These are phyloP conservation scores for Rhynchophorus ferrugineus DNA, from an alignment of 1,140 invertebrate genomes.

Conservation along the genomic window DNA sequence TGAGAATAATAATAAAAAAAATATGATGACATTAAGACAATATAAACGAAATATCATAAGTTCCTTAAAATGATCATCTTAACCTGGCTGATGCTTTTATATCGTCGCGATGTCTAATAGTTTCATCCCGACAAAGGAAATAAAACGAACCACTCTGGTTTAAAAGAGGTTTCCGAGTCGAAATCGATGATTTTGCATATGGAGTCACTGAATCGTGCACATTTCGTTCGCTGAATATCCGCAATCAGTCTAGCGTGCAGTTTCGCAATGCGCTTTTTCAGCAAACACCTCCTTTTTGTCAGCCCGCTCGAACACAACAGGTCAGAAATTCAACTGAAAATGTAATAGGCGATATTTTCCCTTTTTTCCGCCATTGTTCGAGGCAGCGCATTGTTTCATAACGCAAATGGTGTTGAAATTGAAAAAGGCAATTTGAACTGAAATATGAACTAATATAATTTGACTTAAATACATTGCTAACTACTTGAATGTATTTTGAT, in stretches of 20 bases:
- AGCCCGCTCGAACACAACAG: not conserved
- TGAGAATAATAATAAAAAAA: too few relatives aligned
- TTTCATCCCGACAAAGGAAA: not conserved
- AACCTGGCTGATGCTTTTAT: too few relatives aligned
- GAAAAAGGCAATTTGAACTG: too few relatives aligned
- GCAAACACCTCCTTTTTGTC: conserved; percentile 8
- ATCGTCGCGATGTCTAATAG: not conserved
- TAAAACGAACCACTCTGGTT: not conserved
- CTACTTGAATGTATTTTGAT: too few relatives aligned
- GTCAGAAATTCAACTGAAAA: not conserved
- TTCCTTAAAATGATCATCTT: too few relatives aligned
- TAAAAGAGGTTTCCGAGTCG: conserved; percentile 6
- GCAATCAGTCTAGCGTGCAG: conserved; percentile 14
- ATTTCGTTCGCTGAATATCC: conserved; percentile 13
- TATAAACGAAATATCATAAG: too few relatives aligned
- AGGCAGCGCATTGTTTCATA: too few relatives aligned
- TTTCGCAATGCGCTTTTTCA: conserved; percentile 10
- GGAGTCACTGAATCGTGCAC: conserved; percentile 11
- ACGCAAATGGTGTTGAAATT: too few relatives aligned
- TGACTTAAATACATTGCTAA: too few relatives aligned
- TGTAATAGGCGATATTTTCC: not conserved
- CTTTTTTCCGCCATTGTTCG: too few relatives aligned
- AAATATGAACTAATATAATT: too few relatives aligned
- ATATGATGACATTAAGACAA: too few relatives aligned
- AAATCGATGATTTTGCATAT: conserved; percentile 12